Evolutionary conservation across 1,140 invertebrate genomes (phyloP).

Genomic region (Drosophila busckii): DNA sequence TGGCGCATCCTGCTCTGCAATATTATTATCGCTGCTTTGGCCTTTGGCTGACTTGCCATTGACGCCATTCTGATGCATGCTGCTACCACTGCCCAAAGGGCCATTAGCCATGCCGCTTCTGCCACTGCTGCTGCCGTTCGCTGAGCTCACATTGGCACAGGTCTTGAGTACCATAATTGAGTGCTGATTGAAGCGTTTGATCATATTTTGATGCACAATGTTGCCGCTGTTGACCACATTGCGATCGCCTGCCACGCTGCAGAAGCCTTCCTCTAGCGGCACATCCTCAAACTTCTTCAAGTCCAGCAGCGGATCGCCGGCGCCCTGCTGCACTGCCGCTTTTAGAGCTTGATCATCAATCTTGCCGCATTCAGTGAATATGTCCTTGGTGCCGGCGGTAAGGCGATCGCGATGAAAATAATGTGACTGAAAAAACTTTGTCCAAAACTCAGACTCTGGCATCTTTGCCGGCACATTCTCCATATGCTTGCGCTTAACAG

Average conservation of each 20-base stretch:
- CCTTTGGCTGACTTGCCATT: conserved; percentile 53
- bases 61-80: conserved; percentile 46
- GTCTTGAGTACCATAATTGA: conserved; percentile 97
- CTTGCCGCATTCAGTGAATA: conserved; percentile 98
- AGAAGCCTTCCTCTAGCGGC: conserved; percentile 84
- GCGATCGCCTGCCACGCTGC: conserved; percentile 82
- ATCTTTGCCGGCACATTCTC: conserved; percentile 98
- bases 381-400: conserved; percentile 91
- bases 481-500: conserved; percentile 97
- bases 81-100: no score
- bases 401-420: conserved; percentile 98
- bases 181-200: conserved; percentile 97
- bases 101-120: conserved; percentile 41
- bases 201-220: conserved; percentile 94
- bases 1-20: no score
- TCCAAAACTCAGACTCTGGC: conserved; percentile 99
- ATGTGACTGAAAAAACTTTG: conserved; percentile 99
- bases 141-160: conserved; percentile 80
- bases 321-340: conserved; percentile 87
- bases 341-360: conserved; percentile 93
- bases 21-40: conserved; percentile 21
- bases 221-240: conserved; percentile 83
- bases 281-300: conserved; percentile 89
- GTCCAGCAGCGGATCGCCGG: conserved; percentile 90
- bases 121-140: no score